These are phyloP conservation scores for Cyanoramphus novaezelandiae DNA, from an alignment of 2,113 vertebrate genomes.

Conservation along the genomic window DNA sequence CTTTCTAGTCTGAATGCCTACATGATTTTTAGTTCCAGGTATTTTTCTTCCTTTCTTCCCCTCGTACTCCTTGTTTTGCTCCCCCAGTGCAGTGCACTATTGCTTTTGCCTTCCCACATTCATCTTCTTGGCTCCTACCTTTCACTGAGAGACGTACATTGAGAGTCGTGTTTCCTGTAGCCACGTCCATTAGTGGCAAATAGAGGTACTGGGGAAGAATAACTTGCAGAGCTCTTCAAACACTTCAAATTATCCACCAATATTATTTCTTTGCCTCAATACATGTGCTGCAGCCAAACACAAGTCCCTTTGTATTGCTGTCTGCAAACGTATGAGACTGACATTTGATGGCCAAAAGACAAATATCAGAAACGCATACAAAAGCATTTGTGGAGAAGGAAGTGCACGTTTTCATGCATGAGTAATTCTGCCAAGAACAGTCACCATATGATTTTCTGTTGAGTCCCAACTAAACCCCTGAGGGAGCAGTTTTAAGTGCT, in stretches of 20 bases:
- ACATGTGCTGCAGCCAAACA: not conserved
- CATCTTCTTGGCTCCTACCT: not conserved
- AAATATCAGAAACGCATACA: not conserved
- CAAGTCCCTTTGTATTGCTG: not conserved
- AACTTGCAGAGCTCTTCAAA: not conserved
- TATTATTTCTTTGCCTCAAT: not conserved
- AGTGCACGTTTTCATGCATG: not conserved
- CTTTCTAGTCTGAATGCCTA: not conserved
- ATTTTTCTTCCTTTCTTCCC: not conserved
- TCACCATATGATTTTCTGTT: not conserved
- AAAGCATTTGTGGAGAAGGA: constrained; percentile 1
- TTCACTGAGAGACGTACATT: not conserved
- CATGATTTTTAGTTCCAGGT: not conserved
- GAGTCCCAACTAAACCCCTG: not conserved
- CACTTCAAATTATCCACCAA: not conserved
- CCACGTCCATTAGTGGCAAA: not conserved
- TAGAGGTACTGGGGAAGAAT: not conserved
- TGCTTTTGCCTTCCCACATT: not conserved
- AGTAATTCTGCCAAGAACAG: constrained; percentile 28
- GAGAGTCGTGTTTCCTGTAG: not conserved
- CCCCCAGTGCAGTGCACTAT: not conserved
- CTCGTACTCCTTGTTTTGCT: not conserved
- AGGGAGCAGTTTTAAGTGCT: not conserved
- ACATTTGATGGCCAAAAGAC: not conserved
- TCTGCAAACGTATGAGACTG: not conserved